These are phyloP conservation scores for Trichopria drosophilae DNA, from an alignment of 2,888 invertebrate genomes.

Conservation along the genomic window DNA sequence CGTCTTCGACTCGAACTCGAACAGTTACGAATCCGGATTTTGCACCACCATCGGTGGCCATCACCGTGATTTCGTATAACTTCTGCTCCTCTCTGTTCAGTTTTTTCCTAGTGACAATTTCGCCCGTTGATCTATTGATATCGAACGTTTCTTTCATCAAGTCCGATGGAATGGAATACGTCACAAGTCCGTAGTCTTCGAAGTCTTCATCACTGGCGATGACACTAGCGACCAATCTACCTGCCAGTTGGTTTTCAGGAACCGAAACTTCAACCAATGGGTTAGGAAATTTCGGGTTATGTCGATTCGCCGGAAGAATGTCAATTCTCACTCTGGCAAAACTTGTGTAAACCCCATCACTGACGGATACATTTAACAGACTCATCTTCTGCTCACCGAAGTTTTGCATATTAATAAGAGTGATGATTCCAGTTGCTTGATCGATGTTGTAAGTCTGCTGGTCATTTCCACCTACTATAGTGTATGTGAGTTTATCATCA, in stretches of 20 bases:
- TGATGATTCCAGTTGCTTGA: conserved; percentile 66
- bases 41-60: conserved; percentile 82
- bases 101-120: conserved; percentile 69
- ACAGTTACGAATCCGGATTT: conserved; percentile 74
- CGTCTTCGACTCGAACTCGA: conserved; percentile 79
- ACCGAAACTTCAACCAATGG: conserved; percentile 78
- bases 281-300: conserved; percentile 78
- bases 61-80: conserved; percentile 75
- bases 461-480: conserved; percentile 81
- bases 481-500: conserved; percentile 78
- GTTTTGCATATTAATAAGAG: conserved; percentile 74
- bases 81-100: conserved; percentile 76
- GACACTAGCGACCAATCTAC: conserved; percentile 73
- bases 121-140: conserved; percentile 73
- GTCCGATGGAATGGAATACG: conserved; percentile 79
- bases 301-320: conserved; percentile 76
- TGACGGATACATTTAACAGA: conserved; percentile 87
- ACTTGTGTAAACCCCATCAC: conserved; percentile 92
- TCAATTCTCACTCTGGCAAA: conserved; percentile 82
- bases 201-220: conserved; percentile 81
- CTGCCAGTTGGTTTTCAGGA: conserved; percentile 78
- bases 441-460: conserved; percentile 73
- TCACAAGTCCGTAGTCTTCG: conserved; percentile 73
- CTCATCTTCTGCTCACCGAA: conserved; percentile 69
- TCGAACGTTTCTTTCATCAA: conserved; percentile 72